A percentile compares a stretch with the other conserved stretches of the same genome.
phyloP scores from a whole-genome alignment of 2,797 vertebrate species.

The Rhinoraja longicauda region DNA sequence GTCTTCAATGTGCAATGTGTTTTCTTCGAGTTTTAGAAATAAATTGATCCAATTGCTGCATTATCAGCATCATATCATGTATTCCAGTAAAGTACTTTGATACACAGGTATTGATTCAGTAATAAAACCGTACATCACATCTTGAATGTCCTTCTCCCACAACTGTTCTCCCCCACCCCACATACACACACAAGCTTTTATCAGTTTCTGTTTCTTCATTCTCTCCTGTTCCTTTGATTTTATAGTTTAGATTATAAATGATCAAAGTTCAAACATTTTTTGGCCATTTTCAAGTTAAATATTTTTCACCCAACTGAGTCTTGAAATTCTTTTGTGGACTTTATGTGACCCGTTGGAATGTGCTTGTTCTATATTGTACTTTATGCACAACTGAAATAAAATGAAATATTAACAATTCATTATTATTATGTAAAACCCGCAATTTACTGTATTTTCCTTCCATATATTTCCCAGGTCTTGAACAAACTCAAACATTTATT shows the following conservation, averaged over 20 bases:
- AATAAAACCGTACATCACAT: background rate
- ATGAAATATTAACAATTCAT: background rate
- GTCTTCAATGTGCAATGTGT: background rate
- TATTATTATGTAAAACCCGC: background rate
- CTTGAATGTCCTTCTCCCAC: background rate
- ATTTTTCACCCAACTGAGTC: background rate
- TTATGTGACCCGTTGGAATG: background rate
- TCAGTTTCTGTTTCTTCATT: background rate
- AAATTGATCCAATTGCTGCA: background rate
- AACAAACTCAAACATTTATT: background rate
- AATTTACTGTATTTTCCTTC: background rate
- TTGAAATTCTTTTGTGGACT: background rate
- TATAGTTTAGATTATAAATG: background rate
- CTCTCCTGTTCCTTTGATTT: background rate
- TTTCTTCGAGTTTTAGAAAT: background rate
- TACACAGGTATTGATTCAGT: background rate
- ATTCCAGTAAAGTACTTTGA: background rate
- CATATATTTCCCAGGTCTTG: background rate
- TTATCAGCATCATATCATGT: slow-evolving; percentile 2
- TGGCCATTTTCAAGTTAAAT: no score
- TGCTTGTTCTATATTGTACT: background rate
- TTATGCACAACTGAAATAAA: background rate
- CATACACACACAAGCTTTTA: background rate
- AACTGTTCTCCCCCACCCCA: background rate
- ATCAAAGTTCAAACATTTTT: background rate